Evolutionary conservation across 2,113 vertebrate species (phyloP).

Genomic region (Sterna hirundo): DNA sequence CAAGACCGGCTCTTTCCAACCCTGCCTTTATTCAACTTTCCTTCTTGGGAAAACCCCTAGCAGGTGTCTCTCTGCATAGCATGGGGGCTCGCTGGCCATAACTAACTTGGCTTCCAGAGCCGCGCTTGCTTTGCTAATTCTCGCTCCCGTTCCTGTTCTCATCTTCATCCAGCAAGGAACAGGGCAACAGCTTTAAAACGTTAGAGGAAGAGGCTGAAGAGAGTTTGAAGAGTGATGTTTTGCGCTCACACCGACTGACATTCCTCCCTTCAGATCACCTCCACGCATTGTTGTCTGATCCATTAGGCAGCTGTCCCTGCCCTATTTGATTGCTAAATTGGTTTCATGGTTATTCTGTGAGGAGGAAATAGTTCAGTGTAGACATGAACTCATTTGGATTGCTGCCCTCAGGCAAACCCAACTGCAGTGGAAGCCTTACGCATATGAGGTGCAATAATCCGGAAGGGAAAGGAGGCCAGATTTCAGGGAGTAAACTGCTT

Average conservation of each 20-base stretch:
- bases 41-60: not conserved
- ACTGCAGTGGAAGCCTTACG: not conserved
- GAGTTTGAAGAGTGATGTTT: not conserved
- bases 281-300: fast-evolving
- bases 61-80: not conserved
- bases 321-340: not conserved
- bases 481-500: not conserved
- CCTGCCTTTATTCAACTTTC: not conserved
- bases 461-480: not conserved
- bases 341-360: not conserved
- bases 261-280: not conserved
- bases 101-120: not conserved
- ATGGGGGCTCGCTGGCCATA: not conserved
- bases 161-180: not conserved
- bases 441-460: not conserved
- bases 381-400: not conserved
- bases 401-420: not conserved
- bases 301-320: not conserved
- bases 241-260: not conserved
- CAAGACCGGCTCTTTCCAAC: not conserved
- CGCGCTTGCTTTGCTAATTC: not conserved
- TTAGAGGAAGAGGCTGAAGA: not conserved
- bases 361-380: not conserved
- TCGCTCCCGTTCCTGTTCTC: not conserved
- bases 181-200: not conserved